Evolutionary conservation across 2,113 vertebrate genomes (phyloP).

Genomic region (Corvus moneduloides): DNA sequence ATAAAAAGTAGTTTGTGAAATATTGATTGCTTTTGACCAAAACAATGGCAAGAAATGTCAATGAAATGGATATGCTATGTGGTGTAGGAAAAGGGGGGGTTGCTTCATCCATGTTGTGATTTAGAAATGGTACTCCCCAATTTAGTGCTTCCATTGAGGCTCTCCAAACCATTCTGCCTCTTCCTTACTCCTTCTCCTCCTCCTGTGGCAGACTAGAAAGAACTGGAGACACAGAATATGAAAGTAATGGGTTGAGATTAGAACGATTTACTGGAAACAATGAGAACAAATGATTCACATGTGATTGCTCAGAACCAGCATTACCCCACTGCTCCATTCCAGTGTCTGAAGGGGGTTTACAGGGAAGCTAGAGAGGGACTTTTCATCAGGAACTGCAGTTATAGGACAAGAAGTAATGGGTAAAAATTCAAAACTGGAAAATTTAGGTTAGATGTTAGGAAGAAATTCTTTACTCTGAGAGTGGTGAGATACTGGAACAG

Average conservation of each 20-base stretch:
- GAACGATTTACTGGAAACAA: not conserved
- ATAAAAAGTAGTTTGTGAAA: not conserved
- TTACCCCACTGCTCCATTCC: not conserved
- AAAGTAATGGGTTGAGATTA: not conserved
- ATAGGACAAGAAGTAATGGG: not conserved
- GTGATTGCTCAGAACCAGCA: rapidly evolving
- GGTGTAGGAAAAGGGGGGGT: not conserved
- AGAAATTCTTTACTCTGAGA: not conserved
- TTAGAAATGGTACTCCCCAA: not conserved
- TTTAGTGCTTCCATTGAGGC: not conserved
- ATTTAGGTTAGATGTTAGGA: not conserved
- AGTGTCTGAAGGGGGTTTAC: rapidly evolving
- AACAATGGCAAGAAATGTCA: not conserved
- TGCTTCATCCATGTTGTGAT: not conserved
- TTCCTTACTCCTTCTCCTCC: not conserved
- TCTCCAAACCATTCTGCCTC: not conserved
- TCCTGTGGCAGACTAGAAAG: not conserved
- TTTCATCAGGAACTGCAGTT: not conserved
- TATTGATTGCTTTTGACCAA: not conserved
- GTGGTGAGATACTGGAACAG: rapidly evolving
- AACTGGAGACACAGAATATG: not conserved
- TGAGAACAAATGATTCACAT: rapidly evolving
- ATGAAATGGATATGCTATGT: not conserved
- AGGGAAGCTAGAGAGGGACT: not conserved
- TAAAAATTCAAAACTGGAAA: rapidly evolving